phyloP scores from a whole-genome alignment of 2,113 vertebrate genomes.

The Amblyopsis rosae region DNA sequence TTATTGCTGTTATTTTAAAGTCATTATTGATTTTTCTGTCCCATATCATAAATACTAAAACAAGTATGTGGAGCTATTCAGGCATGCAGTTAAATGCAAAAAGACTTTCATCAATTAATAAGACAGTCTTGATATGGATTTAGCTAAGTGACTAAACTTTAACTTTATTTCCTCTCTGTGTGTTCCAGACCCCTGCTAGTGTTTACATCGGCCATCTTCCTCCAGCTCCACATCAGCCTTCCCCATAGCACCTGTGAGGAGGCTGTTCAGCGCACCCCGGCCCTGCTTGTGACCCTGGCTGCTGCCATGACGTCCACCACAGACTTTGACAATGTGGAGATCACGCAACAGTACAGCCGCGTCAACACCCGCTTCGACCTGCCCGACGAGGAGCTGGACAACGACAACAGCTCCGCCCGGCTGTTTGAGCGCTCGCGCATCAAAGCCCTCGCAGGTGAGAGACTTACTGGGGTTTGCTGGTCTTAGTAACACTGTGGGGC shows the following conservation, averaged over 20 bases:
- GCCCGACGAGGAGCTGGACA: conserved; percentile 90
- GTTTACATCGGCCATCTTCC: not conserved
- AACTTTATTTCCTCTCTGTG: conserved; percentile 19
- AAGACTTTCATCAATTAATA: not conserved
- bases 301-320: conserved; percentile 86
- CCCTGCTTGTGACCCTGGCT: conserved; percentile 33
- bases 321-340: conserved; percentile 93
- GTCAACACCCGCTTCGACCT: conserved; percentile 90
- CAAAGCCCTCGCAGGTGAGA: conserved; percentile 95
- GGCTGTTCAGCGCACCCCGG: conserved; percentile 8
- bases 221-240: conserved; percentile 13
- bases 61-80: not conserved
- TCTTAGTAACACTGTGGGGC: not conserved
- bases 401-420: conserved; percentile 93
- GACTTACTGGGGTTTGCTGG: not conserved
- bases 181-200: conserved; percentile 30
- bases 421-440: conserved; percentile 97
- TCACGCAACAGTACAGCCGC: conserved; percentile 91
- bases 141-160: not conserved
- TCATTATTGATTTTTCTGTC: not conserved
- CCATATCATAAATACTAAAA: not conserved
- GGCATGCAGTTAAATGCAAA: not conserved
- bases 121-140: conserved; percentile 1
- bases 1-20: not conserved
- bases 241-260: conserved; percentile 47